Evolutionary conservation across 1,140 invertebrate species (phyloP), one percentile per base, ranked within the genome.

Genomic region (Ceratoteleas bidentatus): DNA sequence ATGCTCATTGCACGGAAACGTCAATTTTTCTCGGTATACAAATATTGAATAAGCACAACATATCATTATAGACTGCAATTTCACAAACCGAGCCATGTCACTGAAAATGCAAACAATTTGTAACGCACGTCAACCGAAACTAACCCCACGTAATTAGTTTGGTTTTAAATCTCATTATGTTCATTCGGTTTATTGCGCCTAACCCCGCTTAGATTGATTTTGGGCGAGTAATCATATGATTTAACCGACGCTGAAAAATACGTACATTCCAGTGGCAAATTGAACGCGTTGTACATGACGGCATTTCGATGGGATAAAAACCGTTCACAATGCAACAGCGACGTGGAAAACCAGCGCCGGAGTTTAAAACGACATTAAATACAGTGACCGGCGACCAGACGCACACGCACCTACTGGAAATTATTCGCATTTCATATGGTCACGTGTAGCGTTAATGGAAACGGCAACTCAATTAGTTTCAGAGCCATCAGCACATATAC

Each of bases 361-460:
- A 75, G 45, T 69, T 78, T 83, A 65, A 83, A 79, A 61, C 53
- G 50, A 76, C 45, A 66, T 79, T 79, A 73, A 79, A 83, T 76
- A 65, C 66, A 45, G 64, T 38, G 40, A 16, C 62, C 40, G 9
- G 10, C 33, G 32, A 60, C n/a, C 10, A 36, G 5, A 16, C 54
- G 45, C 16, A 24, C 47, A 47, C 38, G 66, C 13, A 61, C 9
- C 64, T 81, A 65, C 73, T 36, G 69, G 74, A 81, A 81, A 78
- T 84, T 81, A 84, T 84, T 77, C 64, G 70, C 60, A 78, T 78
- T 84, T 84, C 70, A 70, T 78, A 81, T 76, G 68, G 74, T 81
- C 69, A 81, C 78, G 73, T 77, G 78, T 64, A 43, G 58, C 69
- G 69, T 74, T 84, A 84, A 84, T 84, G 77, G 65, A 81, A 84